Base-by-base conservation (phyloP, 2,888 invertebrate species). In the Ceratothoa steindachneri region DNA sequence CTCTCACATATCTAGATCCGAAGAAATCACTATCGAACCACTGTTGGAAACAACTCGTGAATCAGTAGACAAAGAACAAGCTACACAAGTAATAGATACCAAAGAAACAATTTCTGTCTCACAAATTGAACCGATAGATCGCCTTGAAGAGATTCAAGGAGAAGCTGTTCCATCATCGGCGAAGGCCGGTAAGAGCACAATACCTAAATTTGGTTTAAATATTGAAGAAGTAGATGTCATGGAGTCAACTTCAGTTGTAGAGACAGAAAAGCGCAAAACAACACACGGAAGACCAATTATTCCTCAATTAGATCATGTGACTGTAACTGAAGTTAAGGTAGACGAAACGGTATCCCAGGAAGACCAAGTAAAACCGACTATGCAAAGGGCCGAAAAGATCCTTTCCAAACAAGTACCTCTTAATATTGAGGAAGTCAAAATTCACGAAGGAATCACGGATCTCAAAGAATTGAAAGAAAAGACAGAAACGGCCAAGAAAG, bases 391-490 rank as follows among this genome's bases (percentile, higher is more conserved):
- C 29, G 68, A 51, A 22, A 72, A 77, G 51, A 67, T 71, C 30
- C 30, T 81, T 51, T 67, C 75, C 51, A 80, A 81, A 68, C 80
- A 80, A 67, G 71, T 80, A 55, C 73, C 73, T n/a, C 73, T 77
- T 15, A 72, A 77, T 24, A 75, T 81, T 30, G 74, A 72, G n/a
- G 80, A 80, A 69, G 69, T 78, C 80, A 73, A 81, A 77, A 90
- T 90, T 0, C 90, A 93, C 53, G 88, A 89, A 83, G 22, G 30
- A 1, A 86, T 91, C 67, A 86, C 87, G 64, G 87, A 89, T 85
- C 82, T 84, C 4, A 30, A 55, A 12, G 88, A 89, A 79, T 88
- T 88, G 81, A 65, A 73, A 0, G 81, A 82, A 52, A 82, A 83
- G 71, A 72, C 24, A 19, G 81, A 80, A 60, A 75, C 81, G 22